Conservation (phyloP, 2,113 vertebrate species). For the Chrysemys picta region DNA sequence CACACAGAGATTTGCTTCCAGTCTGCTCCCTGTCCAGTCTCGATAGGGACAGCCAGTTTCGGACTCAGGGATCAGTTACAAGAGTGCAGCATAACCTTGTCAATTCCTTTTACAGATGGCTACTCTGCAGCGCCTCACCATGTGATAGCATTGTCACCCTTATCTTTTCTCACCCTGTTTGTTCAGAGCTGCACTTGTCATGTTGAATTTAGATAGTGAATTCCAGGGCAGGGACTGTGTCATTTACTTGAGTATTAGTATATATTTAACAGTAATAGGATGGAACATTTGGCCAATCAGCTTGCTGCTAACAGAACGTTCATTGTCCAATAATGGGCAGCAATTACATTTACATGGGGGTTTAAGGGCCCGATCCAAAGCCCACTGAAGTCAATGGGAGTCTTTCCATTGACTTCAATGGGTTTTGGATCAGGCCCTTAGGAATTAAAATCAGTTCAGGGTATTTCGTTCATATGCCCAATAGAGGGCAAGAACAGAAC, state of each 20-base stretch:
- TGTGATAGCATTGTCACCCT: not conserved
- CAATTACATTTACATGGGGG: fast-evolving
- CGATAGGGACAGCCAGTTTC: not conserved
- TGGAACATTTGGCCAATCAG: not conserved
- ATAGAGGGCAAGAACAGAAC: not conserved
- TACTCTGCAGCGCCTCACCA: not conserved
- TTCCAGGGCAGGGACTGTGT: not conserved
- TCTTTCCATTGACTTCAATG: not conserved
- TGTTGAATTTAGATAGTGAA: not conserved
- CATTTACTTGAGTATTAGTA: not conserved
- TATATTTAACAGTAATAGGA: not conserved
- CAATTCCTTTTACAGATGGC: not conserved
- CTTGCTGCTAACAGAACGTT: not conserved
- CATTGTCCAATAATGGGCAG: not conserved
- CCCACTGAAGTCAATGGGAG: not conserved
- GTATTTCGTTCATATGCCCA: not conserved
- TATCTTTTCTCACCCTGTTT: not conserved
- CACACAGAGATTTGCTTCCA: not conserved
- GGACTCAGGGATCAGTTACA: not conserved
- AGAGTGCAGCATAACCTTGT: not conserved
- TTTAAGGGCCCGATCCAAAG: not conserved
- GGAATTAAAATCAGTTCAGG: not conserved
- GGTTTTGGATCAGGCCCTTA: not conserved
- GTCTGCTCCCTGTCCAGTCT: not conserved
- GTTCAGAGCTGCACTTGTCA: not conserved